phyloP scores from a whole-genome alignment of 2,888 invertebrate genomes.

The Drosophila villosipedis region DNA sequence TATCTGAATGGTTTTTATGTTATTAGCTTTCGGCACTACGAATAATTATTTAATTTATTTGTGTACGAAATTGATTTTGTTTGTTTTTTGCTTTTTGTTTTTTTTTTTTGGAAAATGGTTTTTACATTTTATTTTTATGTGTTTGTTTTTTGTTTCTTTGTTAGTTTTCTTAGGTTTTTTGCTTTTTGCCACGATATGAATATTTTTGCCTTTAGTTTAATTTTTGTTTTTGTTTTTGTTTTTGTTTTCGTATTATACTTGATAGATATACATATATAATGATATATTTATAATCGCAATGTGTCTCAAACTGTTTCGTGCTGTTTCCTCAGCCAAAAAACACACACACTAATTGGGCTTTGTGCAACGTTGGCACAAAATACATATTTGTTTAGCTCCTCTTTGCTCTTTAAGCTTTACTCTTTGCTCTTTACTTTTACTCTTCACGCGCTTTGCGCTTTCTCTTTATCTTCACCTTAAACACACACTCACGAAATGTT shows the following conservation, averaged over 20 bases:
- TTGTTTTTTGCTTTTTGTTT: neutral
- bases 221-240: slow-evolving; percentile 51
- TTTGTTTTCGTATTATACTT: slow-evolving; percentile 35
- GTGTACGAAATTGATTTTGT: slow-evolving; percentile 54
- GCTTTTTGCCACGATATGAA: slow-evolving; percentile 74
- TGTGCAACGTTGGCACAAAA: slow-evolving; percentile 52
- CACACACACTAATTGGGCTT: slow-evolving; percentile 42
- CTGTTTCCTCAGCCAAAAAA: slow-evolving; percentile 50
- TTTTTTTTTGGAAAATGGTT: slow-evolving; percentile 54
- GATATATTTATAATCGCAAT: slow-evolving; percentile 44
- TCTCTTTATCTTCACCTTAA: slow-evolving; percentile 9
- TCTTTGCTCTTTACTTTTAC: neutral
- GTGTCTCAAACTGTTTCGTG: slow-evolving; percentile 52
- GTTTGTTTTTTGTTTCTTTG: slow-evolving; percentile 15
- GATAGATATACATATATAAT: slow-evolving; percentile 31
- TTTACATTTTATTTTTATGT: slow-evolving; percentile 50
- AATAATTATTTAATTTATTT: slow-evolving; percentile 63
- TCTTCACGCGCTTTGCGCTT: neutral
- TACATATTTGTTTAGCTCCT: slow-evolving; percentile 21
- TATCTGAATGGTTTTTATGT: slow-evolving; percentile 57
- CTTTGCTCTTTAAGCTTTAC: slow-evolving; percentile 1
- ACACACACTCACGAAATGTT: slow-evolving; percentile 35
- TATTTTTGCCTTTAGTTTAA: slow-evolving; percentile 61
- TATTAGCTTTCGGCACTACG: slow-evolving; percentile 58
- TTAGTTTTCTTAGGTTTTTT: slow-evolving; percentile 32